Conservation (phyloP, 2,888 invertebrate genomes). For the Notodonta dromedarius region DNA sequence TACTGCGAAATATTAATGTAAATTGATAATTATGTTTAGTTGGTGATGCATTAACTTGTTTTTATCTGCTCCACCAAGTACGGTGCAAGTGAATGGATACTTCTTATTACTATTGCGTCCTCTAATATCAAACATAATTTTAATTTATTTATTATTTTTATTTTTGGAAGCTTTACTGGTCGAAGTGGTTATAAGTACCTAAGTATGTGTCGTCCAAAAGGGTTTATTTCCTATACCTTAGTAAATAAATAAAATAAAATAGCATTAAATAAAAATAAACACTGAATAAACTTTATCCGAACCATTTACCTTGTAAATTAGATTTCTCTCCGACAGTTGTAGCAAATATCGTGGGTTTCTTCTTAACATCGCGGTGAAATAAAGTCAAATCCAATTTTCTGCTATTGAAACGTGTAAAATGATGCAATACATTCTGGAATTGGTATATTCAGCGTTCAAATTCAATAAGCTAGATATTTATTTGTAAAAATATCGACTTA, state of each 20-base stretch:
- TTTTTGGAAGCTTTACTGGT: too few species aligned
- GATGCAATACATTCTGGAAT: not conserved
- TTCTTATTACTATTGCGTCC: too few species aligned
- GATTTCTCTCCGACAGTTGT: not conserved
- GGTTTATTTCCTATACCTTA: too few species aligned
- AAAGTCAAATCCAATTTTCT: conserved; percentile 2
- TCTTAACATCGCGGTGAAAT: not conserved
- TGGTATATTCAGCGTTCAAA: not conserved
- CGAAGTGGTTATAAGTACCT: too few species aligned
- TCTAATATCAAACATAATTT: too few species aligned
- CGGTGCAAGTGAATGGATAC: too few species aligned
- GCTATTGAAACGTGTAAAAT: not conserved
- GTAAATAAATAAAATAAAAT: too few species aligned
- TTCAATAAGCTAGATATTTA: too few species aligned
- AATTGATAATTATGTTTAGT: not conserved
- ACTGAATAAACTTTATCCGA: not conserved
- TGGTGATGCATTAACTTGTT: not conserved
- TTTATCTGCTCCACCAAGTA: not conserved
- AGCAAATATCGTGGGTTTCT: conserved; percentile 3
- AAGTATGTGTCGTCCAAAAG: too few species aligned
- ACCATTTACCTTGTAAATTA: not conserved
- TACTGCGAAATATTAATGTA: not conserved
- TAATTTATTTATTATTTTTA: too few species aligned
- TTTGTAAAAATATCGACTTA: not conserved
- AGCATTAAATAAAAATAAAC: not conserved